Percentiles rank a stretch among this genome's conserved stretches.
phyloP scores from a whole-genome alignment of 2,797 vertebrate species.

The Takifugu rubripes region DNA sequence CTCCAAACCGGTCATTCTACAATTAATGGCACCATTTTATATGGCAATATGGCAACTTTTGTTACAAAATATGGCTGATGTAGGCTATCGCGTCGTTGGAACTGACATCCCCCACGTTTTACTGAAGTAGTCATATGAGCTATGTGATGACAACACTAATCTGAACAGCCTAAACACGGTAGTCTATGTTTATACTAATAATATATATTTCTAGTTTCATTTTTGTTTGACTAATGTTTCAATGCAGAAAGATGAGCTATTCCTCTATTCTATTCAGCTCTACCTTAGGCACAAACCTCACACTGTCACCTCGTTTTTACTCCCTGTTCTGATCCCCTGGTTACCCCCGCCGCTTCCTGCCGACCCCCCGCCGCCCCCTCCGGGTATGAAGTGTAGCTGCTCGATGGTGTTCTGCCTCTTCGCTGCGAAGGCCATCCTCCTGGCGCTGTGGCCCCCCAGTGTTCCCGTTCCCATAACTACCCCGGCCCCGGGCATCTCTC shows the following conservation, averaged over 20 bases:
- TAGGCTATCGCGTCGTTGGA: slow-evolving; percentile 68
- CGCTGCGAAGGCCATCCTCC: slow-evolving; percentile 85
- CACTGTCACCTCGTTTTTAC: slow-evolving; percentile 94
- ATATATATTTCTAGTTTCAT: slow-evolving; percentile 57
- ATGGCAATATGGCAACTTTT: slow-evolving; percentile 74
- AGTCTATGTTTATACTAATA: slow-evolving; percentile 36
- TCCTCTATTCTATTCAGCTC: slow-evolving; percentile 38
- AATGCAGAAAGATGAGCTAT: slow-evolving; percentile 56
- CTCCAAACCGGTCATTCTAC: slow-evolving; percentile 52
- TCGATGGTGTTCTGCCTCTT: slow-evolving; percentile 92
- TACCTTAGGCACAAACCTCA: slow-evolving; percentile 66
- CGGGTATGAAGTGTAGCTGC: slow-evolving; percentile 92
- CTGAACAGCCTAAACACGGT: slow-evolving; percentile 58
- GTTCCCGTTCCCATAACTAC: slow-evolving; percentile 83
- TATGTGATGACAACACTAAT: slow-evolving; percentile 66
- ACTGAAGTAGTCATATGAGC: slow-evolving; percentile 56
- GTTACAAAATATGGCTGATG: slow-evolving; percentile 80
- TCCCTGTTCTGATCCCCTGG: slow-evolving; percentile 88
- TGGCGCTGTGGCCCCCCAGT: slow-evolving; percentile 77
- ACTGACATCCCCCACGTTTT: slow-evolving; percentile 50
- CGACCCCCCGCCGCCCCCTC: slow-evolving; percentile 77
- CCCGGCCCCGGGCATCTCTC: slow-evolving; percentile 70
- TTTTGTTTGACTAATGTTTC: slow-evolving; percentile 54
- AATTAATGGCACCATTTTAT: slow-evolving; percentile 74
- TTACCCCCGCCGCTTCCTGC: slow-evolving; percentile 76